Conservation (phyloP, 2,888 invertebrate genomes). For the Melanotus villosus region DNA sequence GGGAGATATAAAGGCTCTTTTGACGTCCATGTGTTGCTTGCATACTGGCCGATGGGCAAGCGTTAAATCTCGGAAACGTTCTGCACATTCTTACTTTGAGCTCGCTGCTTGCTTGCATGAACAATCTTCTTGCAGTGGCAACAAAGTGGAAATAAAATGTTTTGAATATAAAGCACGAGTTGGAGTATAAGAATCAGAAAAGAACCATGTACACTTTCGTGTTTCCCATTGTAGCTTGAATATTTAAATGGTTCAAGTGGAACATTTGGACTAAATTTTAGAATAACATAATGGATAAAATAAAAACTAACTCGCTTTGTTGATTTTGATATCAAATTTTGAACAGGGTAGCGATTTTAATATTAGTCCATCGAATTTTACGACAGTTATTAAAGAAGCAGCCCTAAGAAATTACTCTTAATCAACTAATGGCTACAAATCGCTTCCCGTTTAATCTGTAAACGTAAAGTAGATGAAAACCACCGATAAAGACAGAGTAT, state of each 20-base stretch:
- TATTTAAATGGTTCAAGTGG: background rate
- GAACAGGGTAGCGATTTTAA: no score
- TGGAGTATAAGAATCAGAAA: constrained; percentile 28
- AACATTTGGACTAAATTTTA: background rate
- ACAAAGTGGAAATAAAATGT: constrained; percentile 40
- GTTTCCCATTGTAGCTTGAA: background rate
- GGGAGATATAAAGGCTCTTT: constrained; percentile 9
- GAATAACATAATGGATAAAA: no score
- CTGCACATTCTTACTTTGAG: constrained; percentile 36
- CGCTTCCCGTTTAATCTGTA: no score
- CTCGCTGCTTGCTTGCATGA: constrained; percentile 27
- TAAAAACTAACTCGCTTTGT: no score
- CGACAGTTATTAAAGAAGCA: no score
- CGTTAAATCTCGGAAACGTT: constrained; percentile 37
- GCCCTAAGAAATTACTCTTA: no score
- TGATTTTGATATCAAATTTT: no score
- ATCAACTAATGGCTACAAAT: no score
- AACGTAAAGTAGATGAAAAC: no score
- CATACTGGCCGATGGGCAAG: constrained; percentile 20
- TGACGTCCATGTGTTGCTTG: constrained; percentile 17
- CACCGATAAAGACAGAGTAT: no score
- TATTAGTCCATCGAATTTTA: no score
- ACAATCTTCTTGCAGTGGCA: constrained; percentile 34
- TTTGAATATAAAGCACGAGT: constrained; percentile 41
- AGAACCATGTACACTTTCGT: background rate